Evolutionary conservation across 2,888 invertebrate genomes (phyloP).

Genomic region (Maniola hyperantus): DNA sequence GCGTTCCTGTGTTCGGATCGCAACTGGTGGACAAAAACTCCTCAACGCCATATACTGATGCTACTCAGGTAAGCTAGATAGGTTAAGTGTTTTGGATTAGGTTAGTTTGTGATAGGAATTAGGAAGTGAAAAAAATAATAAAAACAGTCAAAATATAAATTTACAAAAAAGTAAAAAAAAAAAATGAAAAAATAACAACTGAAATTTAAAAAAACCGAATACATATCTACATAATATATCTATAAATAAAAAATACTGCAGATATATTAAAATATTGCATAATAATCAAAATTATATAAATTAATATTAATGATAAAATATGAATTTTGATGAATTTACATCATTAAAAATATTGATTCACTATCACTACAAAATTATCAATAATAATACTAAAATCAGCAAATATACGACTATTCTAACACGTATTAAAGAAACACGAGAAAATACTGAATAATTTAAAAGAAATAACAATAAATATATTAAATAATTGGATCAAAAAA

Average conservation of each 20-base stretch:
- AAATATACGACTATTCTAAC: too few relatives aligned
- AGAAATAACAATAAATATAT: too few relatives aligned
- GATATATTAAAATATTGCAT: neutral
- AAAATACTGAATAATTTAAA: too few relatives aligned
- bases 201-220: neutral
- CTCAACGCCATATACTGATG: slow-evolving; percentile 98
- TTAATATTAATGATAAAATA: too few relatives aligned
- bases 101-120: slow-evolving; percentile 28
- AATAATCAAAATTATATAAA: neutral
- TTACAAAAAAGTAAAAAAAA: neutral
- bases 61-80: slow-evolving; percentile 92
- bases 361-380: neutral
- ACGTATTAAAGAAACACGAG: too few relatives aligned
- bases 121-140: slow-evolving; percentile 25
- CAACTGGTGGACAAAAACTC: slow-evolving; percentile 95
- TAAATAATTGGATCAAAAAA: too few relatives aligned
- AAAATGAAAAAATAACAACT: neutral
- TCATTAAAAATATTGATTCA: too few relatives aligned
- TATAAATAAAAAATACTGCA: too few relatives aligned
- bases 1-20: slow-evolving; percentile 92
- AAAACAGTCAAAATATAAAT: neutral
- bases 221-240: too few relatives aligned
- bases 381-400: neutral
- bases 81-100: slow-evolving; percentile 8
- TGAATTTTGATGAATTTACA: too few relatives aligned